phyloP scores from a whole-genome alignment of 2,797 vertebrate genomes.

The Labroides dimidiatus region DNA sequence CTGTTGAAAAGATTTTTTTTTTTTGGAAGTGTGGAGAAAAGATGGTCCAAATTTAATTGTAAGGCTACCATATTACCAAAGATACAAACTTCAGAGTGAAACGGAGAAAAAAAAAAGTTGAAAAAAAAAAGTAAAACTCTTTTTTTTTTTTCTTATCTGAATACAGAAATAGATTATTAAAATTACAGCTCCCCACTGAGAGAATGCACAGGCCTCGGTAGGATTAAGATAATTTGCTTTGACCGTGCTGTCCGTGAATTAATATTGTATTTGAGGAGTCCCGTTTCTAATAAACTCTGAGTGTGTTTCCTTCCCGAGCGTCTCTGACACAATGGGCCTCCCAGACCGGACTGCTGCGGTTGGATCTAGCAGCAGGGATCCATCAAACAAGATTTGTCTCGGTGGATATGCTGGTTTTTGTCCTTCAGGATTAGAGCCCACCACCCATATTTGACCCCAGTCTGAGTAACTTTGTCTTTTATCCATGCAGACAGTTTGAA shows the following conservation, averaged over 20 bases:
- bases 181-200: background rate
- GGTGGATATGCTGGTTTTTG: conserved; percentile 76
- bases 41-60: background rate
- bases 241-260: conserved; percentile 59
- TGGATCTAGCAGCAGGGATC: conserved; percentile 73
- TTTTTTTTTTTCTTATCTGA: conserved; percentile 8
- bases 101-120: background rate
- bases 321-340: conserved; percentile 69
- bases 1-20: background rate
- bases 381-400: conserved; percentile 82
- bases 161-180: background rate
- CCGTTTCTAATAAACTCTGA: conserved; percentile 66
- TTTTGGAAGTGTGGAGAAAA: background rate
- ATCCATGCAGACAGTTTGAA: conserved; percentile 14
- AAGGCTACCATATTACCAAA: conserved; percentile 12
- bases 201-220: conserved; percentile 9
- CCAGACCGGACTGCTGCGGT: conserved; percentile 64
- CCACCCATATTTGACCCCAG: conserved; percentile 54
- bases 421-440: conserved; percentile 74
- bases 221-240: conserved; percentile 66
- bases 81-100: background rate
- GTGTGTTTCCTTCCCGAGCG: conserved; percentile 67
- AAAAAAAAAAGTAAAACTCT: background rate
- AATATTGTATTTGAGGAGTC: conserved; percentile 61
- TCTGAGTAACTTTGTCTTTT: conserved; percentile 57